Percentiles rank a stretch among this genome's conserved stretches.
phyloP scores from a whole-genome alignment of 92 coral and sea anemone genomes.

The Zoanthus sansibaricus region DNA sequence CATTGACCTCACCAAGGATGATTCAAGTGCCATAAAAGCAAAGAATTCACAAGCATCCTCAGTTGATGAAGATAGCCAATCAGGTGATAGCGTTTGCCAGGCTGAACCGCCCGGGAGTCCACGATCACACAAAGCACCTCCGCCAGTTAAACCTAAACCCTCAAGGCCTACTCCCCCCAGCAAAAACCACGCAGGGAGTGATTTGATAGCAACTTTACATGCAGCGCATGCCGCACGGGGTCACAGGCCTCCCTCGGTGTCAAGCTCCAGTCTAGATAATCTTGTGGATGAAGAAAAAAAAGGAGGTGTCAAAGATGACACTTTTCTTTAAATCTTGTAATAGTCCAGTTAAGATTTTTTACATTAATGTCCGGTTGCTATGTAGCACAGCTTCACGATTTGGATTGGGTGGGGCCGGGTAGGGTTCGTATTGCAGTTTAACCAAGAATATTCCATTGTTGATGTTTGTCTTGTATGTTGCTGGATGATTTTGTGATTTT shows the following conservation, averaged over 20 bases:
- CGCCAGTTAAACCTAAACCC: slow-evolving; percentile 93
- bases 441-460: no score
- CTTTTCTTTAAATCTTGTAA: slow-evolving; percentile 35
- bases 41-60: slow-evolving; percentile 13
- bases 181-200: slow-evolving; percentile 69
- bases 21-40: slow-evolving; percentile 47
- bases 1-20: slow-evolving; percentile 36
- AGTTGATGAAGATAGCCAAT: slow-evolving; percentile 44
- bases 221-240: slow-evolving; percentile 86
- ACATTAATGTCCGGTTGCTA: no score
- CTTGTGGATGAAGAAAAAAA: slow-evolving; percentile 52
- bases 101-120: slow-evolving; percentile 72
- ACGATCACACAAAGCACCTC: slow-evolving; percentile 74
- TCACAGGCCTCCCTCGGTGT: slow-evolving; percentile 59
- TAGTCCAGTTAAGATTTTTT: neutral
- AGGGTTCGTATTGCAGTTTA: no score
- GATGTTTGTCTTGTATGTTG: no score
- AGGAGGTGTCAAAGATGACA: slow-evolving; percentile 73
- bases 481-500: no score
- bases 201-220: slow-evolving; percentile 78
- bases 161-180: slow-evolving; percentile 74
- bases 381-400: no score
- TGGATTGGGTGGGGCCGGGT: no score
- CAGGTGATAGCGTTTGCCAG: slow-evolving; percentile 74
- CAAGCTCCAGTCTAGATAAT: slow-evolving; percentile 49